Base-by-base conservation (phyloP, 1,140 invertebrate species). In the Matsumurasca onukii region DNA sequence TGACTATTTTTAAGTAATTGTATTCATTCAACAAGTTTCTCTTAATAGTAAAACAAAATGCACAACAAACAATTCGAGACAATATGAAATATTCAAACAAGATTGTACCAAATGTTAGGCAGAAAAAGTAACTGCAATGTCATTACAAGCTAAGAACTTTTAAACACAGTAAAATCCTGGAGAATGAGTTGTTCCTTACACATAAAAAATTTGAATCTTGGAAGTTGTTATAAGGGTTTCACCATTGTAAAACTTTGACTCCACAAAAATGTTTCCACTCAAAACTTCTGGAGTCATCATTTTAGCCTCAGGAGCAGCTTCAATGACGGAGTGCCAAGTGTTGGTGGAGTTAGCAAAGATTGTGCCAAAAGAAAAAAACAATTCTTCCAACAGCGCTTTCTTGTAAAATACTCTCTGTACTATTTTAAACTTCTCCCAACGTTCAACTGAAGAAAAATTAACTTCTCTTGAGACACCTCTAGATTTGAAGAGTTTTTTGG, bases 371-470 rank as follows among this genome's bases (percentile, higher is more conserved):
- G 2, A 22, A 29, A 59, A 59, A 29, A 13, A 9, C 25, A 59
- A 27, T n/a, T 59, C 55, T 22, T 59, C 55, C 55, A 59, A 5
- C 25, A 27, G 25, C 15, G 30, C 55, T 9, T 27, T 27, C 30
- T 59, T 59, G 55, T 59, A 59, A 15, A 24, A 12, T 2, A 25
- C 5, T 59, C 24, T 59, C 15, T 59, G 55, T 15, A 5, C 24
- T 29, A 59, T 25, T 59, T 59, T 59, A 13, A 59, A 5, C n/a
- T 27, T 59, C 13, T 59, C 25, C 55, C 55, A 59, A n/a, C 55
- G 2, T 29, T 59, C 55, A n/a, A 59, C n/a, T 9, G 55, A 59
- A 29, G 55, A 59, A 29, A 59, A 59, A 24, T 59, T 13, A 12
- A 59, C 25, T n/a, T 59, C 55, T n/a, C 55, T 59, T 29, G 25